Base-by-base conservation (phyloP, 2,888 invertebrate genomes). In the Aspidiotus destructor region DNA sequence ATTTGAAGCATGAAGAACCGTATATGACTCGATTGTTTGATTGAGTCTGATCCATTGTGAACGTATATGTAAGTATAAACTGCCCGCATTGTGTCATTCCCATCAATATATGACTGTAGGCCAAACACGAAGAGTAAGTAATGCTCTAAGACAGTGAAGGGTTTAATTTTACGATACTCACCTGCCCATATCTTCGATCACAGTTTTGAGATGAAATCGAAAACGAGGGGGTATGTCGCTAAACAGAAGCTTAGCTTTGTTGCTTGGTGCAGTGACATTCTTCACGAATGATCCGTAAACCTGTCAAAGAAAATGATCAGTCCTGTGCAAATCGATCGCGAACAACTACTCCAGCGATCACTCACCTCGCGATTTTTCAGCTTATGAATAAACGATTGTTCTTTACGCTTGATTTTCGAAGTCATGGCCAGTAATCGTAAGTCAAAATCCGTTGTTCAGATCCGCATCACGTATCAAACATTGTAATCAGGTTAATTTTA, bases 71-170 rank as follows among this genome's bases (percentile, higher is more conserved):
- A 73, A 96, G 81, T 72, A 96, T 83, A 80, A 88, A 95, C 79
- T 92, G 89, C 13, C 95, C 94, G 77, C 94, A 94, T 74, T 91
- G 87, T n/a, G 92, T 92, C 76, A 95, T 87, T 8, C 96, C 96
- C 87, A 96, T 90, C 76, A 92, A 91, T 72, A 94, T 86, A 77
- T 95, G 93, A 73, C 92, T 92, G 57, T 60, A 48, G n/a, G 6
- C n/a, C n/a, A n/a, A 48, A 48, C 10, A 11, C 48, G 8, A 58
- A 28, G 16, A 58, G 9, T 8, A 40, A 28, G 40, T 16, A 2
- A 55, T n/a, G 1, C 10, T 15, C 61, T 60, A 62, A 65, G 58
- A 61, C 41, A 64, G 28, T 55, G 60, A 7, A 64, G 54, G 60
- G 44, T 15, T 41, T 28, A 53, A 60, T 7, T 13, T 10, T 53